Evolutionary conservation across 2,797 vertebrate genomes (phyloP).

Genomic region (Nannoperca australis): DNA sequence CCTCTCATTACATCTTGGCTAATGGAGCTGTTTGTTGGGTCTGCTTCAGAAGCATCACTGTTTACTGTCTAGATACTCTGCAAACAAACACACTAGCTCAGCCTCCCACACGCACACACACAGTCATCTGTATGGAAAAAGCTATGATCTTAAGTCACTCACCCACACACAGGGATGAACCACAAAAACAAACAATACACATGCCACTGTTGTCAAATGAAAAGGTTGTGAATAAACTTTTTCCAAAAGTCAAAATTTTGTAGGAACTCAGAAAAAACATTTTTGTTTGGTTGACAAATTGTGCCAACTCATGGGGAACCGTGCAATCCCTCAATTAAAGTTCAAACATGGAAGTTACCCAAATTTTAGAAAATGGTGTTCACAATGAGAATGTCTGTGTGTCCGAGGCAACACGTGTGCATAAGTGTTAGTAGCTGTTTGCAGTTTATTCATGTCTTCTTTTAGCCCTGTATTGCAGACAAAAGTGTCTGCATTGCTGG

Average conservation of each 20-base stretch:
- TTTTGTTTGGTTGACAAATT: conserved; percentile 57
- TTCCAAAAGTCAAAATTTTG: conserved; percentile 21
- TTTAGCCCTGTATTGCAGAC: conserved; percentile 16
- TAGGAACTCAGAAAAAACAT: conserved; percentile 17
- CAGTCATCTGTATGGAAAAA: conserved; percentile 35
- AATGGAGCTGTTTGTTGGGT: conserved; percentile 55
- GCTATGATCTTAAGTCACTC: conserved; percentile 40
- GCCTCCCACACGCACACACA: conserved; percentile 17
- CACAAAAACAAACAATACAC: conserved; percentile 46
- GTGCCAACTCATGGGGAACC: conserved; percentile 46
- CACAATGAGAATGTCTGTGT: conserved; percentile 13
- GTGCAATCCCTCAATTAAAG: conserved; percentile 34
- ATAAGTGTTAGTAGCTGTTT: conserved; percentile 15
- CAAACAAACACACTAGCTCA: conserved; percentile 57
- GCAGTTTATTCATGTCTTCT: conserved; percentile 8
- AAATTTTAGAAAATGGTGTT: conserved; percentile 34
- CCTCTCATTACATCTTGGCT: conserved; percentile 52
- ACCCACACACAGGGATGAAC: conserved; percentile 47
- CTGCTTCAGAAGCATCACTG: conserved; percentile 60
- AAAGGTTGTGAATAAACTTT: conserved; percentile 30
- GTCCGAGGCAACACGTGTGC: background rate
- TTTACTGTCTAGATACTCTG: conserved; percentile 66
- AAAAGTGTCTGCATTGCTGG: conserved; percentile 17
- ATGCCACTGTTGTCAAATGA: conserved; percentile 43
- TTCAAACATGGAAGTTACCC: conserved; percentile 26